Base-by-base conservation (phyloP, 2,113 vertebrate genomes). In the Pachyramphus minor region DNA sequence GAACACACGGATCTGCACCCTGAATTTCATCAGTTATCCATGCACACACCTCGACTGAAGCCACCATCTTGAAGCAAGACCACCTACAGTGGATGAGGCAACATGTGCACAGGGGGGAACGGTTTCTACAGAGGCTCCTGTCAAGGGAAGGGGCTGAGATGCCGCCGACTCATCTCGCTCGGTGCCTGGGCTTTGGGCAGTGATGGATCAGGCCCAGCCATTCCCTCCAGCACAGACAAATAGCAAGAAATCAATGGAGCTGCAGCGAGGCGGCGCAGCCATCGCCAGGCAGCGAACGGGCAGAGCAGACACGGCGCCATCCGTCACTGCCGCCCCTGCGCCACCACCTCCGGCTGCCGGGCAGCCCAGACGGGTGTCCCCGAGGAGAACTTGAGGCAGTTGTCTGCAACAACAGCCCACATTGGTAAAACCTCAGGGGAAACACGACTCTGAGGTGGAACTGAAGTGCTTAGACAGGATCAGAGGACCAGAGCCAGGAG, bases 311-410 rank as follows among this genome's bases (percentile, higher is more conserved):
- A 4, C 4, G 10, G 85, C 11, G 8, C 85, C 92, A 77, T 77
- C 85, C 85, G 35, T 90, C 92, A 74, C 59, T 42, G 73, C 93
- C 1, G 2, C 67, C 13, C 8, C 87, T 23, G 66, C 5, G 0
- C 3, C 9, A 2, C 59, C 83, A 83, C 91, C 82, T 59, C 16
- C 2, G 0, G 68, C 91, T 33, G 24, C 84, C 0, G 35, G 60
- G 31, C 56, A 58, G 85, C 79, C 78, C 0, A 1, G 53, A 33
- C 0, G 0, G 80, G 30, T 0, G 0, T 42, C 76, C 84, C 84
- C 0, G 0, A 62, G 86, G 45, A 64, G 11, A 76, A 33, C 71
- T 13, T 0, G 9, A 31, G 78, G 55, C 59, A 12, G 4, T 5
- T 52, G 50, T 33, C 77, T 84, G 89, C 42, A 84, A n/a, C 31